These are phyloP conservation scores for Psilopsiagon aymara DNA, from an alignment of 2,113 vertebrate species.

Conservation along the genomic window DNA sequence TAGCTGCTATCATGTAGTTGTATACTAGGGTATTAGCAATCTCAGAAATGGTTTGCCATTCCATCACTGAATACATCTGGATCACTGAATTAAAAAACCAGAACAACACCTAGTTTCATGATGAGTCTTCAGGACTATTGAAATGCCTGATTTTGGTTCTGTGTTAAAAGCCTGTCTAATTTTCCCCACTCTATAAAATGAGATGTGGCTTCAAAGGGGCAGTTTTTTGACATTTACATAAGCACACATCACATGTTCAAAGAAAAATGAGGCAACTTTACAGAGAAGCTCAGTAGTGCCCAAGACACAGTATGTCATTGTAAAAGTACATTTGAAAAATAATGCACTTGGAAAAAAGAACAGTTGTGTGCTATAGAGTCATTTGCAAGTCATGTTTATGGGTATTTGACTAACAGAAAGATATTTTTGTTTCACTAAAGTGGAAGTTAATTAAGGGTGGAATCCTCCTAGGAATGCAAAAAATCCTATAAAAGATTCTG, in stretches of 20 bases:
- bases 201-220: slow-evolving; percentile 14
- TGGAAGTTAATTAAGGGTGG: not conserved
- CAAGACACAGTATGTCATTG: not conserved
- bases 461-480: not conserved
- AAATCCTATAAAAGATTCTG: not conserved
- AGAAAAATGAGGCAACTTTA: not conserved
- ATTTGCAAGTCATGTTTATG: not conserved
- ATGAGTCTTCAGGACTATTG: not conserved
- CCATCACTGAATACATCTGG: slow-evolving; percentile 5
- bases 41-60: slow-evolving; percentile 39
- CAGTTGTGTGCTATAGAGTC: not conserved
- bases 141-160: not conserved
- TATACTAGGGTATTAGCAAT: slow-evolving; percentile 35
- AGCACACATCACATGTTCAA: not conserved
- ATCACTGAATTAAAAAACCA: not conserved
- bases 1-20: slow-evolving; percentile 58
- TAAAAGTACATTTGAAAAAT: not conserved
- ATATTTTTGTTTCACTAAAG: not conserved
- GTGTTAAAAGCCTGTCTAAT: not conserved
- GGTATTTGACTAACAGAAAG: not conserved
- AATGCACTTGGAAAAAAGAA: not conserved
- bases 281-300: not conserved
- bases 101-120: not conserved
- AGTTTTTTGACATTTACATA: not conserved
- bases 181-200: slow-evolving; percentile 5